phyloP scores from a whole-genome alignment of 2,797 vertebrate species.

The Steatocranus sp. region DNA sequence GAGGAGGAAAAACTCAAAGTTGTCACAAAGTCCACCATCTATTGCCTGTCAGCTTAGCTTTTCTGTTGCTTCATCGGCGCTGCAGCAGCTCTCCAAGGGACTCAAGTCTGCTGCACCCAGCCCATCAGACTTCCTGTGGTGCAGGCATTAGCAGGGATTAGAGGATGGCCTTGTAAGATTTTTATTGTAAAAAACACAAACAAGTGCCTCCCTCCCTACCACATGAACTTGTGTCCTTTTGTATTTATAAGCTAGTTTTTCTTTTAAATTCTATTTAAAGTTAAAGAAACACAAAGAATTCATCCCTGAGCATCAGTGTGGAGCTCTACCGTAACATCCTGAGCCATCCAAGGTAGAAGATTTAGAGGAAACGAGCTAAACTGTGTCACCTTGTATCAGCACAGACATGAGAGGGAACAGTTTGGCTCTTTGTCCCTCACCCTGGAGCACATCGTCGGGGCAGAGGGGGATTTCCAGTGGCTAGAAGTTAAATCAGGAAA shows the following conservation, averaged over 20 bases:
- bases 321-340: background rate
- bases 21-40: background rate
- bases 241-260: background rate
- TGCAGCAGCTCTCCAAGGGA: accelerated
- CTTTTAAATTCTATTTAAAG: background rate
- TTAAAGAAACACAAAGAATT: accelerated
- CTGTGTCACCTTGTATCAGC: background rate
- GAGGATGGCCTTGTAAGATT: background rate
- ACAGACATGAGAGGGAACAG: background rate
- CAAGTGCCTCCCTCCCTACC: background rate
- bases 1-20: background rate
- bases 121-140: background rate
- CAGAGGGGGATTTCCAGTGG: background rate
- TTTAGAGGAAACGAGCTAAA: background rate
- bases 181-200: background rate
- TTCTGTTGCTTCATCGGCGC: accelerated
- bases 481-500: background rate
- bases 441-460: background rate
- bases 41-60: background rate
- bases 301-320: background rate
- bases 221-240: background rate
- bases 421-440: background rate
- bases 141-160: background rate
- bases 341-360: background rate
- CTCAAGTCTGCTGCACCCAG: background rate